Percentiles rank a stretch among this genome's conserved stretches.
Evolutionary conservation across 1,140 invertebrate genomes (phyloP).

Genomic region (Solenopsis invicta): DNA sequence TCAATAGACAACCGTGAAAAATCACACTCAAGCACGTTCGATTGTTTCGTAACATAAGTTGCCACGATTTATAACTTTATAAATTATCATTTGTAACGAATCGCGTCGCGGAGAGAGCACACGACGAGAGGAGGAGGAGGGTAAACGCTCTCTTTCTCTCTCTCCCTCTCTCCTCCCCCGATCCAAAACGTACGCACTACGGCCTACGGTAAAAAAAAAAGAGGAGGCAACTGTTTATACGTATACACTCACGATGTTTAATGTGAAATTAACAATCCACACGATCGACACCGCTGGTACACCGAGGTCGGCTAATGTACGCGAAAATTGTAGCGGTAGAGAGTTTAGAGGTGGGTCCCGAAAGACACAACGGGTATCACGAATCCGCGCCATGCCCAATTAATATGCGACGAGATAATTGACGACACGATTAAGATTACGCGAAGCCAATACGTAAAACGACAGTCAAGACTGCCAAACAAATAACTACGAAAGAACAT

Average conservation of each 20-base stretch:
- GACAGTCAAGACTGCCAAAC: conserved; percentile 57
- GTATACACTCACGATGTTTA: conserved; percentile 65
- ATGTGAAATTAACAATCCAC: conserved; percentile 51
- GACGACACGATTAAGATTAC: conserved; percentile 26
- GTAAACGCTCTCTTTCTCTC: no score
- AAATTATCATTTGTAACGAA: conserved; percentile 35
- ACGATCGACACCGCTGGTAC: conserved; percentile 7
- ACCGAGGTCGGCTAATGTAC: background rate
- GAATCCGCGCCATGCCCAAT: conserved; percentile 58
- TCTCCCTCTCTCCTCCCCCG: background rate
- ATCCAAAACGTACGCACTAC: conserved; percentile 33
- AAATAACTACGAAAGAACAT: conserved; percentile 46
- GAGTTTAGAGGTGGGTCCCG: background rate
- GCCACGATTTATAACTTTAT: conserved; percentile 29
- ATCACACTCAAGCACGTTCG: conserved; percentile 39
- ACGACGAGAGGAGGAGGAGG: background rate
- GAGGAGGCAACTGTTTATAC: conserved; percentile 63
- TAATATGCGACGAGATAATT: conserved; percentile 35
- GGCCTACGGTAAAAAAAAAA: conserved; percentile 67
- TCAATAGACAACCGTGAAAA: conserved; percentile 31
- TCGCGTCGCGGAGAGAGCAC: background rate
- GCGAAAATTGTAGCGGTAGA: conserved; percentile 22
- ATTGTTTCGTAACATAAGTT: conserved; percentile 31
- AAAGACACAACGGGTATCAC: conserved; percentile 43
- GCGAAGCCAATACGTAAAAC: conserved; percentile 41